A percentile compares a stretch with the other conserved stretches of the same genome.
Evolutionary conservation across 2,113 vertebrate genomes (phyloP).

Genomic region (Phyllopteryx taeniolatus): DNA sequence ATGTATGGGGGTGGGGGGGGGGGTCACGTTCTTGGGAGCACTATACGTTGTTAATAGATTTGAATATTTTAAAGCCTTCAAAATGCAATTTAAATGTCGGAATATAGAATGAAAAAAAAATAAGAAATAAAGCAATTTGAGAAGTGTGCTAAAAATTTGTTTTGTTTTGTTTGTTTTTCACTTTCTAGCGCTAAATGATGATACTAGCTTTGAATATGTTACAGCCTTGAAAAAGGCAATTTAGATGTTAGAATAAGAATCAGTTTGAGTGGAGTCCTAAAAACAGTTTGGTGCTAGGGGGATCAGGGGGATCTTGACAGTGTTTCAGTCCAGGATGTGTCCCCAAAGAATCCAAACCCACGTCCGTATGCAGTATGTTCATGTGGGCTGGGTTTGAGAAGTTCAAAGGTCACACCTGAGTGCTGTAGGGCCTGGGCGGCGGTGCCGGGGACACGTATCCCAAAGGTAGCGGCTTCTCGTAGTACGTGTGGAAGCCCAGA

Average conservation of each 20-base stretch:
- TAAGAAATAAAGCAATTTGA: neutral
- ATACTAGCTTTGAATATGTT: neutral
- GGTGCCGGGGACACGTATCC: conserved; percentile 78
- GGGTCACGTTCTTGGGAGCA: too few relatives aligned
- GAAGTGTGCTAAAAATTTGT: neutral
- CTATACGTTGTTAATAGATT: too few relatives aligned
- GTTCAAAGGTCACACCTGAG: conserved; percentile 79
- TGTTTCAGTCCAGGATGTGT: neutral
- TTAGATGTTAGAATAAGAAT: neutral
- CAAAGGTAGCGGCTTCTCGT: conserved; percentile 79
- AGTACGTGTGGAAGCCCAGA: conserved; percentile 79
- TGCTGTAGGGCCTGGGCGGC: conserved; percentile 84
- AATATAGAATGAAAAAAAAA: too few relatives aligned
- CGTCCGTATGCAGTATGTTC: neutral
- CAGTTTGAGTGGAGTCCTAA: neutral
- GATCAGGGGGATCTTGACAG: neutral
- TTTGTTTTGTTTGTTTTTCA: neutral
- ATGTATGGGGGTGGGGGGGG: too few relatives aligned
- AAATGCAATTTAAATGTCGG: too few relatives aligned
- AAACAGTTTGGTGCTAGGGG: neutral
- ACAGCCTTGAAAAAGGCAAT: neutral
- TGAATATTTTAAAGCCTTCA: too few relatives aligned
- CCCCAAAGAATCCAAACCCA: neutral
- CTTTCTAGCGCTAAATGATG: neutral
- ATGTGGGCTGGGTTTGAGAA: neutral